Evolutionary conservation across 2,113 vertebrate genomes (phyloP).

Genomic region (Corapipo altera): DNA sequence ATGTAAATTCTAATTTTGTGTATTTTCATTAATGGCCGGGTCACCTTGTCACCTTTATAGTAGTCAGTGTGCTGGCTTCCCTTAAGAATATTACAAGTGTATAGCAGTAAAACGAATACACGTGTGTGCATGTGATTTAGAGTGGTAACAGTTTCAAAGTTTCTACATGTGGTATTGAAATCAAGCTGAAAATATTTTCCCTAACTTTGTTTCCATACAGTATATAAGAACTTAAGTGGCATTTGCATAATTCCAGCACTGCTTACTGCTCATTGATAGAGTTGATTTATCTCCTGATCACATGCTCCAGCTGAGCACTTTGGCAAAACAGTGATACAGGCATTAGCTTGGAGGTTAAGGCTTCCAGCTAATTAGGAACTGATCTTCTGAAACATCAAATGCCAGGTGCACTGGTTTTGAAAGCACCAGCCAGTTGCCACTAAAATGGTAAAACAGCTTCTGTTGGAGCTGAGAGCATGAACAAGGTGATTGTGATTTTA

Average conservation of each 20-base stretch:
- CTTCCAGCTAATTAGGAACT: not conserved
- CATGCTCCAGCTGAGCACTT: not conserved
- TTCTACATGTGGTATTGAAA: not conserved
- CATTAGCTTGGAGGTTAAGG: not conserved
- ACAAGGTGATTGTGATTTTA: not conserved
- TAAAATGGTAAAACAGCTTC: not conserved
- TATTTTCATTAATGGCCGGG: not conserved
- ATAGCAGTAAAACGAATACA: not conserved
- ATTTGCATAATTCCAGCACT: not conserved
- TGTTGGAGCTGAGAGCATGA: not conserved
- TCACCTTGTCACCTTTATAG: not conserved
- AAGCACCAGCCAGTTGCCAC: not conserved
- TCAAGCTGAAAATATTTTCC: not conserved
- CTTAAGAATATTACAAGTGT: not conserved
- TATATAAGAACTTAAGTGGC: not conserved
- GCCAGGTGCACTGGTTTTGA: not conserved
- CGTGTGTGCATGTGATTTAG: not conserved
- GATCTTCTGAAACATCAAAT: not conserved
- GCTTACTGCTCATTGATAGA: not conserved
- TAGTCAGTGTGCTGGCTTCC: not conserved
- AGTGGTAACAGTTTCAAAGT: not conserved
- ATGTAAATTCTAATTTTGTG: not conserved
- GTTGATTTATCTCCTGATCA: not conserved
- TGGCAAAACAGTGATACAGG: not conserved
- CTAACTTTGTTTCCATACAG: not conserved